Conservation (phyloP, 2,113 vertebrate genomes). For the Glaucidium brasilianum region DNA sequence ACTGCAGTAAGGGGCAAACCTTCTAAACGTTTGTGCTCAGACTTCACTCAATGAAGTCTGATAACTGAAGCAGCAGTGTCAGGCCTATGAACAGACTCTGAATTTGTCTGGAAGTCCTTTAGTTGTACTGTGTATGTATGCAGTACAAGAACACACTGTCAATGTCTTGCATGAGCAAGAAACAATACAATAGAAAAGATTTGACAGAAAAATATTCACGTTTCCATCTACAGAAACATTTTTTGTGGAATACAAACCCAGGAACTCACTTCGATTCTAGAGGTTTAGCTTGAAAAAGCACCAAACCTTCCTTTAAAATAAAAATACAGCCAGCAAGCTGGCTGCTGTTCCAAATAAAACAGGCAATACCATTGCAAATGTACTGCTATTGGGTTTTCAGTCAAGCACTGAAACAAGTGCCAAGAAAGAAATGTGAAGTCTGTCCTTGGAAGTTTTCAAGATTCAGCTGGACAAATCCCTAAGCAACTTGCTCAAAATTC, state of each 20-base stretch:
- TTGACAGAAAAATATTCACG: background rate
- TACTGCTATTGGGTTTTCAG: background rate
- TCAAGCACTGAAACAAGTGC: background rate
- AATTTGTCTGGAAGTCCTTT: background rate
- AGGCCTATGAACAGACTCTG: background rate
- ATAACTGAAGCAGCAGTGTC: background rate
- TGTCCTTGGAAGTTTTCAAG: background rate
- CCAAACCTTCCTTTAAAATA: background rate
- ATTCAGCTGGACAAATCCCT: background rate
- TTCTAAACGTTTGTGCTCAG: background rate
- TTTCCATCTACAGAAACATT: background rate
- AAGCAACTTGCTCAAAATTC: background rate
- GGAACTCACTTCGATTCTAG: background rate
- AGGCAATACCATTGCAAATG: background rate
- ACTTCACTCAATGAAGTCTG: background rate
- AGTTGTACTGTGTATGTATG: rapidly evolving
- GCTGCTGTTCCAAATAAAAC: background rate
- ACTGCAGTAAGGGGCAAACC: background rate
- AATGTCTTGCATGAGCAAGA: background rate
- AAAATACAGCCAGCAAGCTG: background rate
- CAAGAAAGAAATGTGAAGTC: background rate
- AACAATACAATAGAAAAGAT: no score
- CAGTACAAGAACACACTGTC: background rate
- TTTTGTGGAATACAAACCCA: background rate
- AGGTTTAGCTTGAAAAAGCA: background rate